phyloP scores from a whole-genome alignment of 2,888 invertebrate genomes.

The Octodonta nipae region DNA sequence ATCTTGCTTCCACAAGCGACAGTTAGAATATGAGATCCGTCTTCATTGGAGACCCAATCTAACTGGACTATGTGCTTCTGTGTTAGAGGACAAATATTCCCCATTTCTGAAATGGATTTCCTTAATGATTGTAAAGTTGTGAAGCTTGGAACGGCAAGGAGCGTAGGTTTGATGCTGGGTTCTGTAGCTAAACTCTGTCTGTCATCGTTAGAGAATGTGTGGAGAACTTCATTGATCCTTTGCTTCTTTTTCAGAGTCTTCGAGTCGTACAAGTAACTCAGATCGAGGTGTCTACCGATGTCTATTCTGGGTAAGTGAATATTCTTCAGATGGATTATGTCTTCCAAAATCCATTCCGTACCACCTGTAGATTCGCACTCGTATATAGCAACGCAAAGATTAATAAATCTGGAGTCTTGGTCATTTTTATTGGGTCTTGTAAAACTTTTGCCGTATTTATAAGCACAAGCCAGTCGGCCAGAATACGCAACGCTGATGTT shows the following conservation, averaged over 20 bases:
- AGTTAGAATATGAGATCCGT: conserved; percentile 93
- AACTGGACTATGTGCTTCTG: conserved; percentile 88
- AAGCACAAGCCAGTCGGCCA: conserved; percentile 93
- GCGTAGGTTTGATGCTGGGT: conserved; percentile 32
- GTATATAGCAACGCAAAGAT: conserved; percentile 88
- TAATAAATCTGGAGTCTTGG: conserved; percentile 72
- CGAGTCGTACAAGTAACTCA: conserved; percentile 70
- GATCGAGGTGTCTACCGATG: conserved; percentile 68
- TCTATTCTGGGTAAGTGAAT: conserved; percentile 74
- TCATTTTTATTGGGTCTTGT: conserved; percentile 64
- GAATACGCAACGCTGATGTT: conserved; percentile 96
- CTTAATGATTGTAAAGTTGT: conserved; percentile 77
- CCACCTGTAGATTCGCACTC: conserved; percentile 98
- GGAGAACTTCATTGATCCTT: conserved; percentile 64
- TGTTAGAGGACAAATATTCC: conserved; percentile 78
- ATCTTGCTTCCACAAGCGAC: conserved; percentile 91
- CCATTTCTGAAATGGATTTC: conserved; percentile 80
- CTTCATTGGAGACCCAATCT: conserved; percentile 99
- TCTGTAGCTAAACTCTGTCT: conserved; percentile 36
- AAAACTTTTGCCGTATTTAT: conserved; percentile 83
- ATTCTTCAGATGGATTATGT: conserved; percentile 86
- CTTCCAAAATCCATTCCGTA: conserved; percentile 86
- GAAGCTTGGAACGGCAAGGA: conserved; percentile 80
- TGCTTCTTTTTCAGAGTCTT: conserved; percentile 71
- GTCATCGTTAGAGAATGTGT: conserved; percentile 62